phyloP scores from a whole-genome alignment of 92 coral and sea anemone species.

The Actinernus sp. region DNA sequence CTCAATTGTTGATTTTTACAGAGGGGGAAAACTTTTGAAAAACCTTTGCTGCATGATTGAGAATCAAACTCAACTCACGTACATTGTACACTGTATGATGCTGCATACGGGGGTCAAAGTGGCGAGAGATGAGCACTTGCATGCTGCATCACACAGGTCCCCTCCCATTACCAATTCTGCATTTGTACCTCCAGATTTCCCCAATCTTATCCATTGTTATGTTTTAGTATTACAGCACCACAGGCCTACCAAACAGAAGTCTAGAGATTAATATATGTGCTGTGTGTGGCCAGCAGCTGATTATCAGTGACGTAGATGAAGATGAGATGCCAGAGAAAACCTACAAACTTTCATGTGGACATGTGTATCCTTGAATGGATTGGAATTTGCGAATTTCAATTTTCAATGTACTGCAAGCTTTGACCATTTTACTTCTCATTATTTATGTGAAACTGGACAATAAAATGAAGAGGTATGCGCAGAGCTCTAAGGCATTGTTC shows the following conservation, averaged over 20 bases:
- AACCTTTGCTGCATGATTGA: neutral
- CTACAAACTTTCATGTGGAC: constrained; percentile 93
- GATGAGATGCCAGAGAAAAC: constrained; percentile 92
- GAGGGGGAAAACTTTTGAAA: too few relatives aligned
- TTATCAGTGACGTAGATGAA: constrained; percentile 50
- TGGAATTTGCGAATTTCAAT: too few relatives aligned
- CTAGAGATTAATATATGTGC: constrained; percentile 90
- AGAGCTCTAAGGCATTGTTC: too few relatives aligned
- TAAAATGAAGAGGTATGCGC: too few relatives aligned
- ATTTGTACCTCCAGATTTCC: neutral
- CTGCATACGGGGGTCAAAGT: too few relatives aligned
- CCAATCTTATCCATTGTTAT: neutral
- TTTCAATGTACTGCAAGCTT: too few relatives aligned
- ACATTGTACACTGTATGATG: too few relatives aligned
- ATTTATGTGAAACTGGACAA: too few relatives aligned
- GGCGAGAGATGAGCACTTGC: too few relatives aligned
- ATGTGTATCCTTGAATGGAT: constrained; percentile 99
- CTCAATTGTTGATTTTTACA: too few relatives aligned
- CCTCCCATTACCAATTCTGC: neutral
- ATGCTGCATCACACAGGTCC: neutral
- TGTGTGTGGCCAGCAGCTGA: constrained; percentile 90
- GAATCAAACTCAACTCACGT: neutral
- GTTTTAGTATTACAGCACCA: constrained; percentile 77
- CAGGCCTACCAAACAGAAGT: constrained; percentile 95
- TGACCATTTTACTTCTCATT: too few relatives aligned